phyloP scores from a whole-genome alignment of 2,888 invertebrate species.

The Scaptomyza polygonia region DNA sequence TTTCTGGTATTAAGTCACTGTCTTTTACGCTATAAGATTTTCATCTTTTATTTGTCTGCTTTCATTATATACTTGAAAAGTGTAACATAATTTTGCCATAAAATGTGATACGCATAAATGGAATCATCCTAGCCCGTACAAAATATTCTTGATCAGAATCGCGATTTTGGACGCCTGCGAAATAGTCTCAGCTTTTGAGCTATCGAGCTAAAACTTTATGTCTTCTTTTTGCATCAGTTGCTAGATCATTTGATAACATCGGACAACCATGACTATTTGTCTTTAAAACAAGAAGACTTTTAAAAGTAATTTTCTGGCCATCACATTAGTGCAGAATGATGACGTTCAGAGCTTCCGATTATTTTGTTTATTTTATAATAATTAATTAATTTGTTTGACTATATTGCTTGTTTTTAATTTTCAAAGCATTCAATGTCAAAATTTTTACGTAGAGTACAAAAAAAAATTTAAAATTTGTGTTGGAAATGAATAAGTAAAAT shows the following conservation, averaged over 20 bases:
- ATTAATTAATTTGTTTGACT: no score
- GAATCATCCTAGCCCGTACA: not conserved
- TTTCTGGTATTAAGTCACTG: constrained; percentile 77
- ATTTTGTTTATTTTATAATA: no score
- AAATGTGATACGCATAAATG: not conserved
- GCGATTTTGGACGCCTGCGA: not conserved
- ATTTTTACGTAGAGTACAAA: not conserved
- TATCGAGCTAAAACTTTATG: no score
- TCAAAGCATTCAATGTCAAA: constrained; percentile 30
- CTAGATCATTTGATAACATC: no score
- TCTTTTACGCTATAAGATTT: constrained; percentile 45
- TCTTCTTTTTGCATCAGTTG: no score
- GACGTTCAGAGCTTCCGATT: no score
- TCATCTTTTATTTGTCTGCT: constrained; percentile 17
- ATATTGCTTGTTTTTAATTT: no score
- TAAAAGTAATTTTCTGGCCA: no score
- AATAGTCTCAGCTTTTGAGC: no score
- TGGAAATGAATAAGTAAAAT: constrained; percentile 48
- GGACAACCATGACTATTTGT: no score
- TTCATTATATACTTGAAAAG: not conserved
- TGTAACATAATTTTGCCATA: not conserved
- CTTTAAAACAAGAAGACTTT: no score
- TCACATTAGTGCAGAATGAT: no score
- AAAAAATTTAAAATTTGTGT: constrained; percentile 29
- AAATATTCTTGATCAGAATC: not conserved